Percentiles rank a stretch among this genome's conserved stretches.
These are phyloP conservation scores for Theristicus caerulescens DNA, from an alignment of 2,113 vertebrate species.

Conservation along the genomic window DNA sequence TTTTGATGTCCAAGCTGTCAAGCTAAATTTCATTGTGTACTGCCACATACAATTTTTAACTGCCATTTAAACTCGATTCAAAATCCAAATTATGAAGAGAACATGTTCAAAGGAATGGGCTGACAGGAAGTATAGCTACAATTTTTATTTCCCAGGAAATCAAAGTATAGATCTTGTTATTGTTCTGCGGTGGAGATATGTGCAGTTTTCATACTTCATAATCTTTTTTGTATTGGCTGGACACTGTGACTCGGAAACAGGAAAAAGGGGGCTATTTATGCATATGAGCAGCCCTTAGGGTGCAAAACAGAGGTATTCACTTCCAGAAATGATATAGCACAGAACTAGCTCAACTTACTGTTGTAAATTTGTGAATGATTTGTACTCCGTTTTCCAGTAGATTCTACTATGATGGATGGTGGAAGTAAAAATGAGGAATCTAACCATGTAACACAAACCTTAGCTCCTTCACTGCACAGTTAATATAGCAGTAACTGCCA, in stretches of 20 bases:
- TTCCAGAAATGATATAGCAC: conserved; percentile 8
- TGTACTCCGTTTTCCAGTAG: conserved; percentile 37
- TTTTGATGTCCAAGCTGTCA: conserved; percentile 88
- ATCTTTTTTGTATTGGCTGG: conserved; percentile 40
- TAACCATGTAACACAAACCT: background rate
- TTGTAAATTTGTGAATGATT: conserved; percentile 48
- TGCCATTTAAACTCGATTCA: conserved; percentile 92
- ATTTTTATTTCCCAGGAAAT: conserved; percentile 82
- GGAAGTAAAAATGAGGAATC: conserved; percentile 9
- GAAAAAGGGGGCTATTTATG: background rate
- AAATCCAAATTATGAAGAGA: conserved; percentile 82
- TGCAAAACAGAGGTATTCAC: background rate
- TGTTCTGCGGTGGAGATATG: conserved; percentile 15
- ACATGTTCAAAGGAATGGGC: conserved; percentile 81
- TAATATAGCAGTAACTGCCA: background rate
- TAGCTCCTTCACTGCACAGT: background rate
- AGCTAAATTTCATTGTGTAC: conserved; percentile 88
- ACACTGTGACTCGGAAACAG: background rate
- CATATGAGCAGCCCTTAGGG: conserved; percentile 4
- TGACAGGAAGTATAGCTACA: conserved; percentile 72
- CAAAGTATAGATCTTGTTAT: conserved; percentile 74
- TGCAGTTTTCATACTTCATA: background rate
- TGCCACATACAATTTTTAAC: conserved; percentile 92
- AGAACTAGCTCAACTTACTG: conserved; percentile 3
- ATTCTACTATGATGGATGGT: background rate